phyloP scores from a whole-genome alignment of 1,140 invertebrate species.

The Dinothrombium tinctorium region DNA sequence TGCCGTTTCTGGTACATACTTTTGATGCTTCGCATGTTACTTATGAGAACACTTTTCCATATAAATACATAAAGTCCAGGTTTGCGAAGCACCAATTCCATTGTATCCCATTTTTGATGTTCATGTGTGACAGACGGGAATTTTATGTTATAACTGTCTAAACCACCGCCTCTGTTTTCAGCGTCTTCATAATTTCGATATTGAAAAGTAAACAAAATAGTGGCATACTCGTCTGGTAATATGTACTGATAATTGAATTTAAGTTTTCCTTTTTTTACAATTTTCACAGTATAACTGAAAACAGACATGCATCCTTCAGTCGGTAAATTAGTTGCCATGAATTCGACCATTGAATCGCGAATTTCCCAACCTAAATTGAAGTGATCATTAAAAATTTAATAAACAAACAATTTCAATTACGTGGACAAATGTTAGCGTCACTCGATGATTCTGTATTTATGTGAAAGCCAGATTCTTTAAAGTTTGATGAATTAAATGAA shows the following conservation, averaged over 20 bases:
- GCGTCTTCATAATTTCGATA: conserved; percentile 5
- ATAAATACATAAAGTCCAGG: conserved; percentile 8
- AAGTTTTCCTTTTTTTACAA: conserved; percentile 27
- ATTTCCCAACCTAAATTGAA: too few species aligned
- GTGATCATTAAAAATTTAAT: too few species aligned
- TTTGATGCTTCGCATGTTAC: too few species aligned
- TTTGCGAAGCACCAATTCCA: background rate
- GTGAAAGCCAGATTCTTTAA: conserved; percentile 23
- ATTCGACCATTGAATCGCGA: background rate
- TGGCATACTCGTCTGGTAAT: conserved; percentile 1
- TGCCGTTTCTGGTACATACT: too few species aligned
- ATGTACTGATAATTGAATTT: conserved; percentile 29
- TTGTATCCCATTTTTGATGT: conserved; percentile 4
- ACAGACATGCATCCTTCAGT: conserved; percentile 1
- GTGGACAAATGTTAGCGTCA: background rate
- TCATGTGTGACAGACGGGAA: conserved; percentile 3
- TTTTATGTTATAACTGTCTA: background rate
- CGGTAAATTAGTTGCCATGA: background rate
- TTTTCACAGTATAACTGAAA: conserved; percentile 24
- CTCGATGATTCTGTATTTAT: conserved; percentile 11
- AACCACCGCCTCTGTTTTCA: background rate
- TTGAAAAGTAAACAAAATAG: conserved; percentile 8
- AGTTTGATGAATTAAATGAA: conserved; percentile 20
- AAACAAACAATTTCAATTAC: background rate
- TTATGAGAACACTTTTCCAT: conserved; percentile 2